These are phyloP conservation scores for Calonectris borealis DNA, from an alignment of 2,113 vertebrate genomes.

Conservation along the genomic window DNA sequence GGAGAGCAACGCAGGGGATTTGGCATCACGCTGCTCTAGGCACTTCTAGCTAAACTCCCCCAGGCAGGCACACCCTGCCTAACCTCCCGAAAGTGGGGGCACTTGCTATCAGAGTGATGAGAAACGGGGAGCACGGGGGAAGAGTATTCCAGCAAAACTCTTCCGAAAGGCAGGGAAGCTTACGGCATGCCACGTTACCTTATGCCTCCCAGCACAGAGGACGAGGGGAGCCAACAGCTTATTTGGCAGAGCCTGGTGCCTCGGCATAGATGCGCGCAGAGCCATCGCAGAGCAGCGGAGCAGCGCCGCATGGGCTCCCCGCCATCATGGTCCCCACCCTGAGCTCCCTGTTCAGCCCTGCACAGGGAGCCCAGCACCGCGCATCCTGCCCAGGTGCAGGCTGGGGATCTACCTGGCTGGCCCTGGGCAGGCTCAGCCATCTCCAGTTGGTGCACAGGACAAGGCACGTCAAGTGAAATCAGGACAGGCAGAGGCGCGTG, in stretches of 20 bases:
- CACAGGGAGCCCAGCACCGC: not conserved
- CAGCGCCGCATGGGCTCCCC: not conserved
- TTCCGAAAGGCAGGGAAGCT: not conserved
- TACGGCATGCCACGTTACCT: fast-evolving
- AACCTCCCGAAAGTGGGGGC: not conserved
- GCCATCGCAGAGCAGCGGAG: not conserved
- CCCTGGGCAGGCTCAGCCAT: not conserved
- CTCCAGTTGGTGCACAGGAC: not conserved
- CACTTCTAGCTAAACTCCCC: not conserved
- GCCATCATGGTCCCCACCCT: fast-evolving
- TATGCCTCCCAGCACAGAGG: not conserved
- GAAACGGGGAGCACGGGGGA: fast-evolving
- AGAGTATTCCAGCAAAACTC: not conserved
- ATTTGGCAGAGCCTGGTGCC: not conserved
- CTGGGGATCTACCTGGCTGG: not conserved
- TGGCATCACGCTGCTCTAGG: not conserved
- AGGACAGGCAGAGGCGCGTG: fast-evolving
- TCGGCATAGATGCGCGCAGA: fast-evolving
- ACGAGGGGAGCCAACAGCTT: fast-evolving
- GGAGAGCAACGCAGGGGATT: not conserved
- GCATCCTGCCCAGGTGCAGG: fast-evolving
- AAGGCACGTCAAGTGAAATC: not conserved
- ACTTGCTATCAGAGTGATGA: not conserved
- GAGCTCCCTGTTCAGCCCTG: not conserved
- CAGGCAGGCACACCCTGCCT: not conserved